Evolutionary conservation across 2,797 vertebrate species (phyloP).

Genomic region (Pitangus sulphuratus): DNA sequence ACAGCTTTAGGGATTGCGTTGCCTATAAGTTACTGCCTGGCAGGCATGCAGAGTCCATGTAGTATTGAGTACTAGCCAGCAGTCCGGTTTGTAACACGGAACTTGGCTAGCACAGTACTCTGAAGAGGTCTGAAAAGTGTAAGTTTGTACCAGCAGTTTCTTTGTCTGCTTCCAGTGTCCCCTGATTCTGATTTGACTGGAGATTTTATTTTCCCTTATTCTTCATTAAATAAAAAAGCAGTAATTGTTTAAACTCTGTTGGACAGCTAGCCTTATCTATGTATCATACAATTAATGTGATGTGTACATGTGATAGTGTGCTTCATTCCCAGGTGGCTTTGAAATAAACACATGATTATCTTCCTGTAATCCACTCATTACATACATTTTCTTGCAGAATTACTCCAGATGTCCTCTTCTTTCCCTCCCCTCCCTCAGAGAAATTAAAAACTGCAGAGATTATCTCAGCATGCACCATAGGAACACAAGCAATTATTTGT

Average conservation of each 20-base stretch:
- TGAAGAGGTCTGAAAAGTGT: not conserved
- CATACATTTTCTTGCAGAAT: not conserved
- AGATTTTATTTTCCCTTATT: not conserved
- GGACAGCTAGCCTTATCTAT: not conserved
- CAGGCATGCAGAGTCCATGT: not conserved
- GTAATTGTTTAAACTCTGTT: not conserved
- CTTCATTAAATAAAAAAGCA: not conserved
- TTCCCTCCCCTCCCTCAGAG: not conserved
- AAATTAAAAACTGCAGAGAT: not conserved
- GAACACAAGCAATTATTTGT: not conserved
- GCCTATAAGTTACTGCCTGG: not conserved
- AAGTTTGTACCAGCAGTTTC: not conserved
- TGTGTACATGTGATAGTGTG: not conserved
- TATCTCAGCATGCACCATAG: not conserved
- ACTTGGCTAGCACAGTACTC: not conserved
- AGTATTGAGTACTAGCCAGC: not conserved
- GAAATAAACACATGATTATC: not conserved
- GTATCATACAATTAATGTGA: not conserved
- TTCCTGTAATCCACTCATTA: not conserved
- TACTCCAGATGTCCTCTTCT: not conserved
- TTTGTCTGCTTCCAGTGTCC: not conserved
- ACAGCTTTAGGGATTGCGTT: not conserved
- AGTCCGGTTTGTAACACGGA: not conserved
- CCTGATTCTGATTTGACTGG: not conserved
- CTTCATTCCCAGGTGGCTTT: slow-evolving; percentile 32